phyloP scores from a whole-genome alignment of 2,797 vertebrate species.

The Hapalemur alaotrensis region DNA sequence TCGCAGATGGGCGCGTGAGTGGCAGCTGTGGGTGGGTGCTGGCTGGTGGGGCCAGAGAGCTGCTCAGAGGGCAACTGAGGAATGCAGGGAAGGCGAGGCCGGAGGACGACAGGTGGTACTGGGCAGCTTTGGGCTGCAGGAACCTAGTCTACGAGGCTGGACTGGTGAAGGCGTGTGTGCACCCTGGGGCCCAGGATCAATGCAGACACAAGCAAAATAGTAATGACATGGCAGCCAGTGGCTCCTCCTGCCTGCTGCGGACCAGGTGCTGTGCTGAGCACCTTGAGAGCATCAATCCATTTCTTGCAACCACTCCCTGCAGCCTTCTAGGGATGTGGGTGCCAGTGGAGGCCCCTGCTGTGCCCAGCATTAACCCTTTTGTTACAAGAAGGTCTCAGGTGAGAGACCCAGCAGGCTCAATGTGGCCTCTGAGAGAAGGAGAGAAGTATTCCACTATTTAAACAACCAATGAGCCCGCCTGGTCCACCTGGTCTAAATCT shows the following conservation, averaged over 20 bases:
- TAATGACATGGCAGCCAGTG: fast-evolving
- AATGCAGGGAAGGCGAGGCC: background rate
- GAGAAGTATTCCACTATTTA: background rate
- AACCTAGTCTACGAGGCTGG: background rate
- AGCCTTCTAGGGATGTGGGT: background rate
- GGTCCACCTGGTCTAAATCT: background rate
- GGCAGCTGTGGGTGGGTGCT: background rate
- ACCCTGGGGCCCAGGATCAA: background rate
- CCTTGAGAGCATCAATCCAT: background rate
- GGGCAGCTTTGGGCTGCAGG: background rate
- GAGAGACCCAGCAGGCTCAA: background rate
- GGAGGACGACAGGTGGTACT: background rate
- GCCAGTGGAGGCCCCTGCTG: background rate
- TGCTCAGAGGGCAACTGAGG: background rate
- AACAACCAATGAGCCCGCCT: background rate
- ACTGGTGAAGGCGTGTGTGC: background rate
- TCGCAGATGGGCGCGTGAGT: background rate
- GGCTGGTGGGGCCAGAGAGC: background rate
- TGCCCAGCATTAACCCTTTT: background rate
- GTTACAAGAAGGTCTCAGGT: background rate
- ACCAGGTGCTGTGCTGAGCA: background rate
- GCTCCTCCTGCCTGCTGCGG: fast-evolving
- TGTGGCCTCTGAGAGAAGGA: background rate
- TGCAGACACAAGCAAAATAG: background rate
- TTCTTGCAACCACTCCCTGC: background rate